These are phyloP conservation scores for Ormyrus labotus DNA, from an alignment of 2,888 invertebrate species.

Conservation along the genomic window DNA sequence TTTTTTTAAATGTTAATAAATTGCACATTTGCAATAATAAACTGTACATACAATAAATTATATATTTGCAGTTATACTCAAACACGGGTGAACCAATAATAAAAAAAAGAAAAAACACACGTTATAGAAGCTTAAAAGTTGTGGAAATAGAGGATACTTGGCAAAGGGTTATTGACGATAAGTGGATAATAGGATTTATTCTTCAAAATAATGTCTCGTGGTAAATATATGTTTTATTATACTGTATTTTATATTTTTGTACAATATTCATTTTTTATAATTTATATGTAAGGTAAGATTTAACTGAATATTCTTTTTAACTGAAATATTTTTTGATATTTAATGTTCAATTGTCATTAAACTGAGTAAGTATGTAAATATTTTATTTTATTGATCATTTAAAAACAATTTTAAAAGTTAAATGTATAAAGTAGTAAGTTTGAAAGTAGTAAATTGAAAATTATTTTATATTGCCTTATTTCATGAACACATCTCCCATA, in stretches of 20 bases:
- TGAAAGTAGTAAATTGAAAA: too few species aligned
- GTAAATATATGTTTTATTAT: slow-evolving; percentile 45
- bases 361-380: too few species aligned
- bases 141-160: slow-evolving; percentile 64
- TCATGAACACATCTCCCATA: too few species aligned
- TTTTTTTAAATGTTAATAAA: background rate
- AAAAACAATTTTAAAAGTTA: too few species aligned
- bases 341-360: too few species aligned
- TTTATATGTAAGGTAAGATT: background rate
- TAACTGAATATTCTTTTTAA: too few species aligned
- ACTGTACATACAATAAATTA: slow-evolving; percentile 31
- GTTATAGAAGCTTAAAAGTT: slow-evolving; percentile 40
- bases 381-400: too few species aligned
- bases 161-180: slow-evolving; percentile 70
- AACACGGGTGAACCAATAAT: slow-evolving; percentile 63
- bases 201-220: background rate
- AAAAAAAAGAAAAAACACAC: slow-evolving; percentile 57
- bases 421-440: too few species aligned
- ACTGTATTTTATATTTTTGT: slow-evolving; percentile 7
- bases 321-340: too few species aligned
- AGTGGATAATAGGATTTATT: slow-evolving; percentile 71
- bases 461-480: too few species aligned
- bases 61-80: slow-evolving; percentile 63
- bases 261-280: slow-evolving; percentile 33
- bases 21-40: background rate